Conservation (phyloP, 2,888 invertebrate genomes). For the Oxystoma pomonae region DNA sequence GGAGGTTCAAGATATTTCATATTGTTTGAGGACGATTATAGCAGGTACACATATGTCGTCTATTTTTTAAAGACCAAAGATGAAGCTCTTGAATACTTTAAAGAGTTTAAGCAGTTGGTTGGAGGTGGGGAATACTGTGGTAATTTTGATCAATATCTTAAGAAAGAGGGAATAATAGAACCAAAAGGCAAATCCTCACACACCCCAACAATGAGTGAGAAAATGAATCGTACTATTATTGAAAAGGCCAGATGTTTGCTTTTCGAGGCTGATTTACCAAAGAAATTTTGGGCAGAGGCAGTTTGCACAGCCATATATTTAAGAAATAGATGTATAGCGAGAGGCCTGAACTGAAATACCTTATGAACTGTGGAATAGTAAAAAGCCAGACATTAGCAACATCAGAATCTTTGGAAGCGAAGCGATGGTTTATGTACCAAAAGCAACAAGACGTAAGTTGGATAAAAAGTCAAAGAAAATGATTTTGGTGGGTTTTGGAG, state of each 20-base stretch:
- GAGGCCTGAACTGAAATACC: constrained; percentile 23
- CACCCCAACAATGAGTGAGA: neutral
- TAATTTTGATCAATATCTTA: constrained; percentile 14
- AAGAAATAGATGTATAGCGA: constrained; percentile 22
- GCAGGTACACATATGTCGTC: constrained; percentile 16
- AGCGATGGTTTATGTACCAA: constrained; percentile 17
- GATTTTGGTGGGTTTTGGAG: neutral
- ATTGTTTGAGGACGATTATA: constrained; percentile 17
- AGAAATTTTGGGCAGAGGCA: constrained; percentile 4
- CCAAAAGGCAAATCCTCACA: neutral
- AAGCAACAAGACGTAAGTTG: neutral
- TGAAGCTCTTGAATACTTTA: constrained; percentile 15
- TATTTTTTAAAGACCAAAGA: constrained; percentile 20
- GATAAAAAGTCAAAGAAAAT: neutral
- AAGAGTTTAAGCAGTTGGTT: constrained; percentile 16
- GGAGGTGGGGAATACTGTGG: constrained; percentile 11
- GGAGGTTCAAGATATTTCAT: constrained; percentile 17
- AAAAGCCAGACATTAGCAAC: constrained; percentile 29
- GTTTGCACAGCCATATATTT: constrained; percentile 7
- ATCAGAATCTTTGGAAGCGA: constrained; percentile 19
- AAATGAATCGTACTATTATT: constrained; percentile 3
- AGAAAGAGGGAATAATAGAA: constrained; percentile 20
- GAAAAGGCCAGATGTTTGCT: constrained; percentile 8
- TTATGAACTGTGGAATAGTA: constrained; percentile 29
- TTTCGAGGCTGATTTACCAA: constrained; percentile 4